phyloP scores from a whole-genome alignment of 2,113 vertebrate genomes.

The Pollimyrus isidori region DNA sequence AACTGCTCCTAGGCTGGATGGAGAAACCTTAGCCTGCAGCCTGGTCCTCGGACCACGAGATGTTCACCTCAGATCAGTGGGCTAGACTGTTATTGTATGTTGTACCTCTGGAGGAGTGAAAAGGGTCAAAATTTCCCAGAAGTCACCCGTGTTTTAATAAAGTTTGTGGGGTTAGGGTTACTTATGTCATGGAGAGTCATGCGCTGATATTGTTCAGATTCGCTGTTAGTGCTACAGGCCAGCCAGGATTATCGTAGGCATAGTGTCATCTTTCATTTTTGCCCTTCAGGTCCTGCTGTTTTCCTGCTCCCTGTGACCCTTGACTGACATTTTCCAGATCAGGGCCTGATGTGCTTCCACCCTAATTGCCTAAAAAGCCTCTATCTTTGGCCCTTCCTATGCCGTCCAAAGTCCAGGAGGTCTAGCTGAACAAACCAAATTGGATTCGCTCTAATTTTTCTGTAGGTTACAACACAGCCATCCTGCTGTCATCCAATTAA shows the following conservation, averaged over 20 bases:
- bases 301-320: not conserved
- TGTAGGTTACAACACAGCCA: not conserved
- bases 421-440: constrained; percentile 24
- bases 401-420: not conserved
- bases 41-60: not conserved
- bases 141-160: not conserved
- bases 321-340: not conserved
- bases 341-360: not conserved
- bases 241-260: not conserved
- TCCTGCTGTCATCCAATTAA: constrained; percentile 35
- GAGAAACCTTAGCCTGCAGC: not conserved
- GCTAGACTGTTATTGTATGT: not conserved
- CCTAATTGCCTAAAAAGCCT: not conserved
- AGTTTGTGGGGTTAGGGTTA: not conserved
- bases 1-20: not conserved
- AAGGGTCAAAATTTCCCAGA: not conserved
- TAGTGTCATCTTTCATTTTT: not conserved
- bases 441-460: constrained; percentile 33
- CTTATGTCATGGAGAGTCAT: not conserved
- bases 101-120: not conserved
- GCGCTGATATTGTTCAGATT: not conserved
- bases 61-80: not conserved
- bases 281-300: not conserved
- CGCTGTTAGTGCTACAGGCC: not conserved
- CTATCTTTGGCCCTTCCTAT: constrained; percentile 2